A percentile compares a stretch with the other conserved stretches of the same genome.
Evolutionary conservation across 2,888 invertebrate genomes (phyloP).

Genomic region (Brenthis ino): DNA sequence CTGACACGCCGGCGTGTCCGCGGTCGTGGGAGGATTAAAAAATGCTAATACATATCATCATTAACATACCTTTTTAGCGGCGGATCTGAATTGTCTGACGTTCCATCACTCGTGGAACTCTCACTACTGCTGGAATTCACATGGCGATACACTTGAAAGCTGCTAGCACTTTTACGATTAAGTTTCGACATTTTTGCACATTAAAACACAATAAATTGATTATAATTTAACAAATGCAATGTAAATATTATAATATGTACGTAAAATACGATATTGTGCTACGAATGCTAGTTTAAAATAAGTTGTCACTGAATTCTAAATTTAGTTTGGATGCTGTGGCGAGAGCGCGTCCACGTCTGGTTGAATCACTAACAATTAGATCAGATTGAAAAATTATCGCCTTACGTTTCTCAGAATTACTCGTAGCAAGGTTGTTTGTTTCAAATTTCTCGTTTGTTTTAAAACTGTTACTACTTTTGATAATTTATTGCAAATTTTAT

Average conservation of each 20-base stretch:
- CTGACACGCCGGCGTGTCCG: no score
- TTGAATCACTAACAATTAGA: slow-evolving; percentile 59
- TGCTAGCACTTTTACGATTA: slow-evolving; percentile 53
- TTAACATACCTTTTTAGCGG: slow-evolving; percentile 61
- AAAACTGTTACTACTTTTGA: no score
- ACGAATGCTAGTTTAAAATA: slow-evolving; percentile 47
- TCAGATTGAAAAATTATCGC: slow-evolving; percentile 46
- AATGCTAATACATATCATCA: neutral
- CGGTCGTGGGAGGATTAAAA: neutral
- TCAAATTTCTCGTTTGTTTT: neutral
- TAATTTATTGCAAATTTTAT: no score
- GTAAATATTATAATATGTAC: slow-evolving; percentile 12
- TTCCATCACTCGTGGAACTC: slow-evolving; percentile 60
- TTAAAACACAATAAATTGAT: slow-evolving; percentile 28
- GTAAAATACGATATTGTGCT: slow-evolving; percentile 49
- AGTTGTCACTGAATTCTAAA: slow-evolving; percentile 72
- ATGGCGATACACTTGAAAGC: slow-evolving; percentile 58
- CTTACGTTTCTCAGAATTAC: slow-evolving; percentile 30
- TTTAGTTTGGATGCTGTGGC: slow-evolving; percentile 56
- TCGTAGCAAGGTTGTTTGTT: slow-evolving; percentile 21
- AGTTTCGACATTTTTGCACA: slow-evolving; percentile 40
- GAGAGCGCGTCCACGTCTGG: slow-evolving; percentile 44
- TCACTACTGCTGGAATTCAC: slow-evolving; percentile 64
- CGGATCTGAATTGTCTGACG: slow-evolving; percentile 60
- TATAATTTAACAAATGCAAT: neutral